Evolutionary conservation across 2,113 vertebrate genomes (phyloP), one percentile per base, ranked within the genome.

Genomic region (Ivindomyrus marchei): DNA sequence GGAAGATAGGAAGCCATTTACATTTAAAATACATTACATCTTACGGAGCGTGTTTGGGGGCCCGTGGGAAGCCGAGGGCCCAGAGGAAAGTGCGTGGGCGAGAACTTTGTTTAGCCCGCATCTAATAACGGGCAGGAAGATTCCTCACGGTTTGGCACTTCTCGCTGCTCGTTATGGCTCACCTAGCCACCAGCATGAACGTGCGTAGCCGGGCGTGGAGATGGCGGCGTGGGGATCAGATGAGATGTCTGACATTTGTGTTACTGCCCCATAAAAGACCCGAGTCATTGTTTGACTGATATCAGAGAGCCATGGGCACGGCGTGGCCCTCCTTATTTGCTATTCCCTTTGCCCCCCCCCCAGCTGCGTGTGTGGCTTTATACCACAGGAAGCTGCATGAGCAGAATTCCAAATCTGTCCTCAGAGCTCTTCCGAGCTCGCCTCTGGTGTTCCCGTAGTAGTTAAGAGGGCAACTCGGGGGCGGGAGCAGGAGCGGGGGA

Each of bases 21-120:
- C 42, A 86, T 86, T 86, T 86, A 86, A 86, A 86, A 86, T 49
- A 50, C 47, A 86, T 86, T 86, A 86, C 47, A 50, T 50, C 47
- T 50, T 86, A 86, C 24, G 11, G 24, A 86, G 84, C n/a, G 19
- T 86, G 84, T 86, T 86, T 50, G 45, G 24, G 9, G 45, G 24
- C 47, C 84, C 21, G 13, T 86, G 84, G 84, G 84, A 86, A 27
- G n/a, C 45, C 19, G 2, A 46, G 84, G 24, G 45, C 84, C 84
- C 45, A 31, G 84, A 86, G 84, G 84, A 27, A 50, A 86, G n/a
- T n/a, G 84, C 45, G 84, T 86, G 84, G 45, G 47, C 11, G 13
- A 86, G 84, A 86, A 86, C 84, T 86, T 86, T 86, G 84, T 50
- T 86, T 50, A 50, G 45, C 10, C 21, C 45, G 27, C 47, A 49